Evolutionary conservation across 2,888 invertebrate species (phyloP), one percentile per base, ranked within the genome.

Genomic region (Creontiades dilutus): DNA sequence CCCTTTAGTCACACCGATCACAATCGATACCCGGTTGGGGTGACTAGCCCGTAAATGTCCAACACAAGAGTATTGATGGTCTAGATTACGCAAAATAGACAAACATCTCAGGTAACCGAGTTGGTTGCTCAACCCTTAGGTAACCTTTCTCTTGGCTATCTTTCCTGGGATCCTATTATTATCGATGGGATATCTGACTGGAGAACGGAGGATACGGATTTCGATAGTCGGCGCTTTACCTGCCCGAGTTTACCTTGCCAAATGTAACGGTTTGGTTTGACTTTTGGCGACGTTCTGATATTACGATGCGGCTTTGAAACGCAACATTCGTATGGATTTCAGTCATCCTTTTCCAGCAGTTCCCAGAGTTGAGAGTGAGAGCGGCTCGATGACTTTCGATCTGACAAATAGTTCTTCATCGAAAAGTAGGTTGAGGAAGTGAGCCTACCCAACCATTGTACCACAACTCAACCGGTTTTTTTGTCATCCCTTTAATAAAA

Each of bases 61-160:
- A 4, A 37, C 76, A 14, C 14, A 76, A 76, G 76, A 27, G 16
- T 37, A 27, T 9, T 27, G 37, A 76, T 37, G 14, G 14, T 76
- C 76, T 76, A 76, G n/a, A n/a, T 57, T 16, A n/a, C 16, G 57
- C 57, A 57, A 57, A 16, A 57, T n/a, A 16, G 57, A 57, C 57
- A 57, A 52, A 57, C 57, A 76, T 76, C 76, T 27, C 14, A 14
- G 76, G 7, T 2, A 37, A 37, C 37, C 7, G 37, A 7, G 2
- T 37, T 13, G 37, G 76, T 76, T 76, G 27, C 76, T 14, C 76
- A 76, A 76, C 27, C 76, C 37, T 76, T 76, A 76, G 76, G 23
- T 76, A 76, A 76, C 76, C 76, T 76, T 76, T 76, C 76, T 37
- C 76, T 76, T n/a, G 57, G n/a, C 27, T 37, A 76, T 76, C 76